Conservation (phyloP, 2,888 invertebrate species). For the Calephelis perditalis region DNA sequence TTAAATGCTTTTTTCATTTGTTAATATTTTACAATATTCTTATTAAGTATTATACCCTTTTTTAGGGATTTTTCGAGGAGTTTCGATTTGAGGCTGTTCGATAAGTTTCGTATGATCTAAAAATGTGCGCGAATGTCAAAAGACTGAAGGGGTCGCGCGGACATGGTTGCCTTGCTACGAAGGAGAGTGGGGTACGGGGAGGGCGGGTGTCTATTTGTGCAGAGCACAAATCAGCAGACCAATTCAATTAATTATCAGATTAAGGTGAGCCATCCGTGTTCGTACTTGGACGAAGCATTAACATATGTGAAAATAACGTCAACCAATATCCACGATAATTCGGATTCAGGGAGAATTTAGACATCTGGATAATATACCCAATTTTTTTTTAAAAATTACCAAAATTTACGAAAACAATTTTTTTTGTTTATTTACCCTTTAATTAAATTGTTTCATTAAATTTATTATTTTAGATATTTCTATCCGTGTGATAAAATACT, state of each 20-base stretch:
- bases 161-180: slow-evolving; percentile 44
- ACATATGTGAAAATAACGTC: slow-evolving; percentile 47
- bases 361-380: slow-evolving; percentile 11
- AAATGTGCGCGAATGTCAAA: slow-evolving; percentile 76
- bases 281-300: slow-evolving; percentile 55
- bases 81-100: slow-evolving; percentile 61
- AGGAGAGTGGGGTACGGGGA: slow-evolving; percentile 41
- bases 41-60: slow-evolving; percentile 43
- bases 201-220: slow-evolving; percentile 67
- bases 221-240: slow-evolving; percentile 73
- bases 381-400: too few relatives aligned
- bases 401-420: too few relatives aligned
- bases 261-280: slow-evolving; percentile 71
- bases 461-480: too few relatives aligned
- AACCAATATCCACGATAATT: slow-evolving; percentile 40
- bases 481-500: too few relatives aligned
- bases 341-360: slow-evolving; percentile 30
- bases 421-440: too few relatives aligned
- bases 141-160: slow-evolving; percentile 67
- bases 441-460: too few relatives aligned
- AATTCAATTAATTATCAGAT: slow-evolving; percentile 77
- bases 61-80: slow-evolving; percentile 10
- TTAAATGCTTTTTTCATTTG: slow-evolving; percentile 46
- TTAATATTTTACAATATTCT: slow-evolving; percentile 18
- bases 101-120: slow-evolving; percentile 68